phyloP scores from a whole-genome alignment of 2,797 vertebrate species.

The Trachops cirrhosus region DNA sequence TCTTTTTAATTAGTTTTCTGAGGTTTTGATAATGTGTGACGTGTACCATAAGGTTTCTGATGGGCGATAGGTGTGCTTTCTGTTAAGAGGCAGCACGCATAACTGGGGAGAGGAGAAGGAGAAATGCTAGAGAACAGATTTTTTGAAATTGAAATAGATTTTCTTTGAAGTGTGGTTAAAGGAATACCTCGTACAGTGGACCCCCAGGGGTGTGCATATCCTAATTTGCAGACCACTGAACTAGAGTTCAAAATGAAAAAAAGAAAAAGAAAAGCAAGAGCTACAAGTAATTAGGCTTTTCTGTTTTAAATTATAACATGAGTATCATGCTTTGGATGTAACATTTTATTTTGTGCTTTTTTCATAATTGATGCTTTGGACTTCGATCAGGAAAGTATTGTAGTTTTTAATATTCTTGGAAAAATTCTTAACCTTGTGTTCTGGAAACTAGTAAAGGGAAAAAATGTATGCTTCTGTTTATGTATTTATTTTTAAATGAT shows the following conservation, averaged over 20 bases:
- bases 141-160: background rate
- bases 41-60: background rate
- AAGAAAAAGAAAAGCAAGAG: background rate
- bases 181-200: background rate
- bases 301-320: background rate
- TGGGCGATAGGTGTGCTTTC: background rate
- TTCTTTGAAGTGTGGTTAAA: background rate
- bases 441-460: conserved; percentile 17
- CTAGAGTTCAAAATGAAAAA: background rate
- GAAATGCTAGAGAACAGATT: background rate
- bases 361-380: background rate
- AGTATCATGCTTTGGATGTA: background rate
- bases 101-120: background rate
- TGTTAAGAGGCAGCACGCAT: background rate
- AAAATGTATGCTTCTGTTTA: background rate
- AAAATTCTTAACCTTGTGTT: conserved; percentile 14
- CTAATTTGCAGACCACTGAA: background rate
- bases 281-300: background rate
- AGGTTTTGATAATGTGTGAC: background rate
- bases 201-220: background rate
- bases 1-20: background rate
- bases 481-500: too few species aligned
- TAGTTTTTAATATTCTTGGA: background rate
- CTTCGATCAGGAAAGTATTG: background rate
- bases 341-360: background rate